phyloP scores from a whole-genome alignment of 2,797 vertebrate species.

The Tragopan temminckii region DNA sequence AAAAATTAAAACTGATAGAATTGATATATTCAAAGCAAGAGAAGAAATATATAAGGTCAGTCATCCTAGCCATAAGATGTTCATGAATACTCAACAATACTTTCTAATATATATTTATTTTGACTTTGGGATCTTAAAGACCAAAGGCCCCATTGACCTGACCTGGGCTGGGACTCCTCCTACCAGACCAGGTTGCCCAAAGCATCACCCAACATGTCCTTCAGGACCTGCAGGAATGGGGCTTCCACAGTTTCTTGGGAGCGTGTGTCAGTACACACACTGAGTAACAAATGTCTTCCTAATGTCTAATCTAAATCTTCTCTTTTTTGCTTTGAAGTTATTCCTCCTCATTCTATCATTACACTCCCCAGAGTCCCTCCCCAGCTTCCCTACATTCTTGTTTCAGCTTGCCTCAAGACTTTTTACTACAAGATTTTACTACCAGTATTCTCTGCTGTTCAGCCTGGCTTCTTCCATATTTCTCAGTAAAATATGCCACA shows the following conservation, averaged over 20 bases:
- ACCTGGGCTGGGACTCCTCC: not conserved
- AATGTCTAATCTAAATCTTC: not conserved
- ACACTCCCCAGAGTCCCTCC: not conserved
- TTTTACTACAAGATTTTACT: not conserved
- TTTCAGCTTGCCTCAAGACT: not conserved
- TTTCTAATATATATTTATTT: not conserved
- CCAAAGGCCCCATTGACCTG: not conserved
- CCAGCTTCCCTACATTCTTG: not conserved
- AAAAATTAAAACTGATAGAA: constrained; percentile 13
- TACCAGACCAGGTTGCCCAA: not conserved
- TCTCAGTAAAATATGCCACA: not conserved
- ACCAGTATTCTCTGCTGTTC: fast-evolving
- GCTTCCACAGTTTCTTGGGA: not conserved
- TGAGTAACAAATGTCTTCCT: not conserved
- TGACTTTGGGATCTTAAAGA: not conserved
- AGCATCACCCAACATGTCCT: not conserved
- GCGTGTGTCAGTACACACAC: not conserved
- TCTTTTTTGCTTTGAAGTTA: not conserved
- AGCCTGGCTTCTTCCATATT: not conserved
- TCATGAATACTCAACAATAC: not conserved
- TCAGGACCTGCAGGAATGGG: not conserved
- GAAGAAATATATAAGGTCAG: not conserved
- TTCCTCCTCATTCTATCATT: not conserved
- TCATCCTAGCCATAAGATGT: not conserved
- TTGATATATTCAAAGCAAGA: not conserved